Conservation (phyloP, 2,113 vertebrate species). For the Paedocypris sp. region DNA sequence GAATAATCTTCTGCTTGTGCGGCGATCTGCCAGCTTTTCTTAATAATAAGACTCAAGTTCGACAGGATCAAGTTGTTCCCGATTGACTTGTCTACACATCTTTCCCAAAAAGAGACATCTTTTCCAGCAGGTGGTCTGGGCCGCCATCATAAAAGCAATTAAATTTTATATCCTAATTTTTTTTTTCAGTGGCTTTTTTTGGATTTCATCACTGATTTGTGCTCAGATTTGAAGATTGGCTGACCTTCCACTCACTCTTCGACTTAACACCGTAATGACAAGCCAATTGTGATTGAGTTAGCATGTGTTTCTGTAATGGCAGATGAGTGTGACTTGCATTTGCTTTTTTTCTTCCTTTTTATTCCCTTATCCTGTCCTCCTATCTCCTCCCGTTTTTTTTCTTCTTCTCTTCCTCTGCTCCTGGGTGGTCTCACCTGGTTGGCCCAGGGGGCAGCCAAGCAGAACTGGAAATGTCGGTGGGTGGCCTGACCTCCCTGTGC, state of each 20-base stretch:
- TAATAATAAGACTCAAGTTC: conserved; percentile 22
- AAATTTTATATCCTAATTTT: not conserved
- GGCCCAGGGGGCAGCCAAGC: conserved; percentile 27
- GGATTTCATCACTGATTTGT: not conserved
- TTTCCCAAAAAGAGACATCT: not conserved
- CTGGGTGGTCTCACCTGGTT: conserved; percentile 46
- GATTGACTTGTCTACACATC: not conserved
- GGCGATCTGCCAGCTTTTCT: conserved; percentile 30
- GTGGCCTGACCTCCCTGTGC: conserved; percentile 37
- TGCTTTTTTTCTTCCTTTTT: conserved; percentile 15
- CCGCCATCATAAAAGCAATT: not conserved
- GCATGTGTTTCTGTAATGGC: conserved; percentile 23
- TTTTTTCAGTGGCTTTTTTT: not conserved
- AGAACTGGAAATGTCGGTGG: conserved; percentile 36
- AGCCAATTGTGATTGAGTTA: conserved; percentile 24
- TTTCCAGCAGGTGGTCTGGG: not conserved
- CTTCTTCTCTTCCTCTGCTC: conserved; percentile 4
- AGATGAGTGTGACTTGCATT: conserved; percentile 34
- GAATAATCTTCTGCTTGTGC: conserved; percentile 20
- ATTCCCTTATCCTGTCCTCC: not conserved
- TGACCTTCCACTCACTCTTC: not conserved
- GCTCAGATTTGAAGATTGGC: not conserved
- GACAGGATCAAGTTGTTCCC: not conserved
- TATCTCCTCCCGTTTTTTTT: conserved; percentile 9
- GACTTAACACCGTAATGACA: not conserved